Evolutionary conservation across 2,888 invertebrate species (phyloP), one percentile per base, ranked within the genome.

Genomic region (Platycheirus albimanus): DNA sequence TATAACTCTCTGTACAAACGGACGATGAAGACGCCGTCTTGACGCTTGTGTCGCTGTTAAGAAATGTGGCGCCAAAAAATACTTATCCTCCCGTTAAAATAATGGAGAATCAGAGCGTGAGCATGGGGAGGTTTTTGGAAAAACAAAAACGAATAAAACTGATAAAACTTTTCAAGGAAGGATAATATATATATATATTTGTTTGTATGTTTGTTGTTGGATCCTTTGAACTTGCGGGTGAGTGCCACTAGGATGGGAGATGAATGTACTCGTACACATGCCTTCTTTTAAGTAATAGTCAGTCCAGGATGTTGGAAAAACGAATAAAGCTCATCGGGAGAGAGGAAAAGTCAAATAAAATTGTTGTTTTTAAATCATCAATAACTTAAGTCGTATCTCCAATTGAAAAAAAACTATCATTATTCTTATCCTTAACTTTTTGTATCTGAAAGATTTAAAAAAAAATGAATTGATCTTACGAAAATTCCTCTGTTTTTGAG

Each of bases 51-150:
- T 83, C 78, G 64, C 78, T 83, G 69, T 83, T 69, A 83, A 86
- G 86, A 86, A 85, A 85, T 85, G 81, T 86, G 86, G 86, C 86
- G 86, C 86, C 86, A 85, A 85, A 79, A 81, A 83, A 67, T 78
- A 83, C 78, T 78, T 78, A 78, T 69, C 63, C 69, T 64, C 58
- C 64, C 49, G 72, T 64, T 74, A 30, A 63, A 69, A 49, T 56
- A 10, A 47, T 11, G 19, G 43, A 41, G 56, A 28, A 49, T 24
- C 7, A 30, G 38, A 20, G 28, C 8, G 30, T 28, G 8, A 19
- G 30, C 7, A 19, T 8, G n/a, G 54, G 17, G 36, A 61, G 54
- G 56, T 7, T 13, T 41, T 49, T 20, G 15, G 33, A n/a, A 33
- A 36, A 20, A 52, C 28, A 70, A 17, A 19, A 38, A 6, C 8